These are phyloP conservation scores for Bucorvus abyssinicus DNA, from an alignment of 2,797 vertebrate genomes.

Conservation along the genomic window DNA sequence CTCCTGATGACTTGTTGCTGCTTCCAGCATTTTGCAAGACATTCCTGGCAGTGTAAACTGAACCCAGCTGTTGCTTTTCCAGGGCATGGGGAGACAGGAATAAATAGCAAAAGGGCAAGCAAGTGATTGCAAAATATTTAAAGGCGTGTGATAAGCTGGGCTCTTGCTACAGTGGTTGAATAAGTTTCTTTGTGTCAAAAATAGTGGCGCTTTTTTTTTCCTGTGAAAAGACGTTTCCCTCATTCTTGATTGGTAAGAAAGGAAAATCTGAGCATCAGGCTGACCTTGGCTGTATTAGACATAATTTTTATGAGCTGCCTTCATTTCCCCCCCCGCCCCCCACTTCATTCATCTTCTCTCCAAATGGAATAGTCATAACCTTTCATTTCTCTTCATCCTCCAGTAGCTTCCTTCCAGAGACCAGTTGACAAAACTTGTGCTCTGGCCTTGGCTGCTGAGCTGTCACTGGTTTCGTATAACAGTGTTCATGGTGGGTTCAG, in stretches of 20 bases:
- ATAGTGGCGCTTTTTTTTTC: rapidly evolving
- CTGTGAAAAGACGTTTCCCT: not conserved
- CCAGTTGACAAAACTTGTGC: not conserved
- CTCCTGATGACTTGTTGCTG: not conserved
- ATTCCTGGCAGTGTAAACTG: not conserved
- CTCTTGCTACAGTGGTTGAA: not conserved
- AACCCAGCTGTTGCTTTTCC: not conserved
- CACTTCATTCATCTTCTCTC: not conserved
- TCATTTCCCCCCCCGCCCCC: not conserved
- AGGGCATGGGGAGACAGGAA: not conserved
- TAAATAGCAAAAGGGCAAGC: not conserved
- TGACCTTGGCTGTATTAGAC: not conserved
- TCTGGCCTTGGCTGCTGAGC: not conserved
- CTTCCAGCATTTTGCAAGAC: not conserved
- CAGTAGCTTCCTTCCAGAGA: not conserved
- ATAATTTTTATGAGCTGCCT: not conserved
- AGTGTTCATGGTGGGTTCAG: not conserved
- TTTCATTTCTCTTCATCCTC: not conserved
- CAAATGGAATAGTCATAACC: not conserved
- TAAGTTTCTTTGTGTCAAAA: not conserved
- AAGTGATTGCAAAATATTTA: not conserved
- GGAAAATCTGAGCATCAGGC: not conserved
- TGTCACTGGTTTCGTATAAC: not conserved
- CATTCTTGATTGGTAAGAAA: not conserved
- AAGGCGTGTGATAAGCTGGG: rapidly evolving